phyloP scores from a whole-genome alignment of 2,888 invertebrate genomes.

The Nemotelus pantherinus region DNA sequence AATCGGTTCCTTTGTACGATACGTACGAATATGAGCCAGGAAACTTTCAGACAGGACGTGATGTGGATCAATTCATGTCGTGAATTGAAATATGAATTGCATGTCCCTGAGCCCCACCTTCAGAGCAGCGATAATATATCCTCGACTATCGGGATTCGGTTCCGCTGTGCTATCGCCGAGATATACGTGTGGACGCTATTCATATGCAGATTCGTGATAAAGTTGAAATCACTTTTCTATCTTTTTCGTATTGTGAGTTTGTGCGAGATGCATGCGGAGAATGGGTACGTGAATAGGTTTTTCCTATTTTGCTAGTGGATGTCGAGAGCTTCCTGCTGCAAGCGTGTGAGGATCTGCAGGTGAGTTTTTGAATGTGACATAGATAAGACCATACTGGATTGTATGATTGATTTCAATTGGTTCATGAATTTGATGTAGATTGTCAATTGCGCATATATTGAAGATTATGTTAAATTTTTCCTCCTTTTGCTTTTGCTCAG shows the following conservation, averaged over 20 bases:
- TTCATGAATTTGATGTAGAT: constrained; percentile 3
- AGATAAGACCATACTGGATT: neutral
- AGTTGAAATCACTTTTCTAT: constrained; percentile 27
- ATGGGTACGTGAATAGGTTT: neutral
- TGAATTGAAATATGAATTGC: constrained; percentile 29
- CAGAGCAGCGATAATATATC: neutral
- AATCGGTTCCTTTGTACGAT: constrained; percentile 2
- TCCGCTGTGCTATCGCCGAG: neutral
- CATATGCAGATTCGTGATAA: constrained; percentile 23
- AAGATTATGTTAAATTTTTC: constrained; percentile 5
- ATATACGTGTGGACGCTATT: neutral
- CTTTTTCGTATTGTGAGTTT: neutral
- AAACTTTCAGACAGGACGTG: neutral
- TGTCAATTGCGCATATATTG: neutral
- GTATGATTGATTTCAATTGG: constrained; percentile 18
- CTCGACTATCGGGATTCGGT: neutral
- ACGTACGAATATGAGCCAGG: neutral
- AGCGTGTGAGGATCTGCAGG: neutral
- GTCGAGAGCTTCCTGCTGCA: neutral
- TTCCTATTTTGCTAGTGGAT: neutral
- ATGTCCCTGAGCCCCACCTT: neutral
- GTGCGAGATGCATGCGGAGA: neutral
- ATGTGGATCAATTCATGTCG: constrained; percentile 24
- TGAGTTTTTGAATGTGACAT: neutral
- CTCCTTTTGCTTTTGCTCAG: too few relatives aligned